Base-by-base conservation (phyloP, 2,113 vertebrate genomes). In the Cavia aperea region DNA sequence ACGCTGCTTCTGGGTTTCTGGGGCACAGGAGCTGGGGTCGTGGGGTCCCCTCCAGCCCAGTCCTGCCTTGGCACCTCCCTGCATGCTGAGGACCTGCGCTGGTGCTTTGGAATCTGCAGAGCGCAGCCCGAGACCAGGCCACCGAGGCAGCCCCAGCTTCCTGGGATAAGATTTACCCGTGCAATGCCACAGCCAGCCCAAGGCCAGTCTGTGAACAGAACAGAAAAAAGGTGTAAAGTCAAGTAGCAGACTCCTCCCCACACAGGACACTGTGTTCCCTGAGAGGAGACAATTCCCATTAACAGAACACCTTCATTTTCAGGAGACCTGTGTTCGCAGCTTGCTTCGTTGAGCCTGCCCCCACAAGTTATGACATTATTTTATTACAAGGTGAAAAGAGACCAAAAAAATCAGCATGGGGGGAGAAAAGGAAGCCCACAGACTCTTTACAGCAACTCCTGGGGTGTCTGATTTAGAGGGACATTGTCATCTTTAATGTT, bases 401-500 rank as follows among this genome's bases (percentile, higher is more conserved):
- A 86, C 81, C 31, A 88, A 94, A 90, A 94, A 93, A 90, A 39
- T 39, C 33, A 33, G 85, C 56, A 60, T 36, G 4, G 73, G 77
- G 16, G 3, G 4, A 21, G 18, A 77, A 91, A 86, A 87, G 72
- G 88, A 83, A 84, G 36, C 39, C 89, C 19, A 54, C 65, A 14
- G 36, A 92, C 94, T 91, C 94, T 92, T 91, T 58, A 56, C 12
- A 72, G 91, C 89, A 79, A 81, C 93, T 95, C 94, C 81, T 87
- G 60, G 81, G 65, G 93, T 60, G 78, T 46, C 90, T 92, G 96
- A 97, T 97, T 95, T 94, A 97, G 97, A 96, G 89, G 88, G 95
- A 95, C 36, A n/a, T 14, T 83, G 91, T 88, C 96, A 96, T 93
- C 96, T 94, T 94, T 93, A 97, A 96, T 92, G 94, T 95, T 93